Evolutionary conservation across 2,113 vertebrate genomes (phyloP), one percentile per base, ranked within the genome.

Genomic region (Amphiprion ocellaris): DNA sequence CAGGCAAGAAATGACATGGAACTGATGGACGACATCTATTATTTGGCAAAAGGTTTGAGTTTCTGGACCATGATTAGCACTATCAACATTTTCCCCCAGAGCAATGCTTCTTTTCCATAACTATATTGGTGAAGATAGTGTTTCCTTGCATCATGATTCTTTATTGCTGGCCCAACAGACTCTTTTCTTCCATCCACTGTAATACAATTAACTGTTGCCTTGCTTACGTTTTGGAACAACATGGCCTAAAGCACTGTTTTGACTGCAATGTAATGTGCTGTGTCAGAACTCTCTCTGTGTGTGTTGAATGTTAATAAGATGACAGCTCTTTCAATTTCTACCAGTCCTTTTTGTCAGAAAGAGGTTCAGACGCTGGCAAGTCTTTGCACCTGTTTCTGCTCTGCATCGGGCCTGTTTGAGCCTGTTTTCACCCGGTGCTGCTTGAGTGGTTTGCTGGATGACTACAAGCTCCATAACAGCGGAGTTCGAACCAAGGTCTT

Each of bases 191-290:
- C 54, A 81, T 90, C 89, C 73, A 74, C 72, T 82, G 67, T 24
- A 21, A 28, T 62, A 63, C 77, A 86, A 87, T 89, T 87, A 88
- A 79, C 69, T 81, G 80, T 82, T 88, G 83, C 76, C 62, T 75
- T 81, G 85, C 54, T 80, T 82, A 66, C 78, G 72, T 72, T 81
- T 90, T 81, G 72, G 67, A 88, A 67, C 76, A 66, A 64, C 54
- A 21, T 60, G 77, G 82, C 55, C 75, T 63, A 55, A 86, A 79
- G 69, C 71, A 23, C 69, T 55, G 60, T 74, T 83, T 74, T 83
- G 62, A 87, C 55, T 82, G 62, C 58, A 75, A 50, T 84, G 64
- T 87, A 92, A 91, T 88, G 76, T 89, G 90, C 87, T 84, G 86
- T 76, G 86, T 94, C 88, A 91, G 74, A 91, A 71, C 69, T 69